Evolutionary conservation across 2,888 invertebrate genomes (phyloP).

Genomic region (Aethes cnicana): DNA sequence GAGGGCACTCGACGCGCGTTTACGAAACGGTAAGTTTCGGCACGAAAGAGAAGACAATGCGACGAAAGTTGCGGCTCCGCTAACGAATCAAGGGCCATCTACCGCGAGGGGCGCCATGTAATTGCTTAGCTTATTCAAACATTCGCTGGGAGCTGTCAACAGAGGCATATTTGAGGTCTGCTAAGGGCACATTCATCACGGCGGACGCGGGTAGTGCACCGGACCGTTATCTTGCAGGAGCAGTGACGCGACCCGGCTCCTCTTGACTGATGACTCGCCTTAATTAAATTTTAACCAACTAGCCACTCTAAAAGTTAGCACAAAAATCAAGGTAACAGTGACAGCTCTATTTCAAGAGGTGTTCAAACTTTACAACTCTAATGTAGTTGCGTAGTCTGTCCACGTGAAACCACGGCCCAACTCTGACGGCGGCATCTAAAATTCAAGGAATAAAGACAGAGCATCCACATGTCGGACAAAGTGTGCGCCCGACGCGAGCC

Average conservation of each 20-base stretch:
- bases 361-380: slow-evolving; percentile 54
- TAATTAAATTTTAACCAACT: slow-evolving; percentile 78
- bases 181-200: slow-evolving; percentile 75
- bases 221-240: slow-evolving; percentile 76
- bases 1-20: slow-evolving; percentile 5
- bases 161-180: slow-evolving; percentile 76
- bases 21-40: slow-evolving; percentile 5
- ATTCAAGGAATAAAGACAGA: slow-evolving; percentile 66
- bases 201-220: slow-evolving; percentile 66
- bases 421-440: slow-evolving; percentile 66
- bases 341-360: slow-evolving; percentile 44
- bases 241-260: slow-evolving; percentile 69
- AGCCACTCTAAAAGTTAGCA: slow-evolving; percentile 40
- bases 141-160: slow-evolving; percentile 61
- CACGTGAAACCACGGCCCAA: slow-evolving; percentile 58
- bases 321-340: slow-evolving; percentile 46
- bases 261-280: slow-evolving; percentile 78
- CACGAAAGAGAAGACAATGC: slow-evolving; percentile 14
- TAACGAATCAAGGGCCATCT: slow-evolving; percentile 37
- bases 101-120: slow-evolving; percentile 52
- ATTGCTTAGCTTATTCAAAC: slow-evolving; percentile 73
- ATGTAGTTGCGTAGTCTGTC: slow-evolving; percentile 61
- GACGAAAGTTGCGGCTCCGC: slow-evolving; percentile 16
- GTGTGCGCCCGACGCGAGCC: slow-evolving; percentile 50
- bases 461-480: slow-evolving; percentile 56